Base-by-base conservation (phyloP, 2,888 invertebrate species). In the Ochropleura leucogaster region DNA sequence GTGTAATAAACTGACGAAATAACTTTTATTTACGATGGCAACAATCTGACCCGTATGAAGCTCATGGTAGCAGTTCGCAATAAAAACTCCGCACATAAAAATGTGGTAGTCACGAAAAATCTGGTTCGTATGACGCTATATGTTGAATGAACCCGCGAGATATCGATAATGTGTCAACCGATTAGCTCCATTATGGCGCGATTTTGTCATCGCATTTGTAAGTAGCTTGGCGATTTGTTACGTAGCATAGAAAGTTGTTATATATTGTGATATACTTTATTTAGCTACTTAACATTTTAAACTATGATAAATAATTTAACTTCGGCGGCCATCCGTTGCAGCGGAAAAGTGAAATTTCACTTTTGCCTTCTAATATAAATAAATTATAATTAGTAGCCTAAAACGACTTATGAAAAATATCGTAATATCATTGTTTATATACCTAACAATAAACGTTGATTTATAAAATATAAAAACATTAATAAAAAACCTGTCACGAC, bases 11-110 rank as follows among this genome's bases (percentile, higher is more conserved):
- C 47, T 53, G 53, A 57, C 44, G 68, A 78, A 55, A 69, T 67
- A 64, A 67, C 57, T 63, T 83, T 80, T 83, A 64, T 79, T 83
- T 83, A 81, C 68, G 60, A 71, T 51, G 65, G 49, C 68, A 75
- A 68, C 84, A 74, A 62, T 69, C 53, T 79, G 53, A 66, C 65
- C 81, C 76, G 75, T 62, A 75, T 75, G 55, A 62, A 60, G 47
- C 68, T 68, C 49, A 42, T 60, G 59, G 46, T 64, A 77, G 66
- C 66, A 49, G 55, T 49, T 49, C 14, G 64, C 59, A 83, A 79
- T 80, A 79, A 75, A 80, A 81, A 68, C 42, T 68, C 68, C n/a
- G 68, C 62, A 59, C 60, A 68, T 67, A 69, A 73, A 69, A 74
- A 68, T 51, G 47, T 18, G 72, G 20, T 69, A 59, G 46, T 49